Evolutionary conservation across 2,888 invertebrate genomes (phyloP).

Genomic region (Julus scandinavius): DNA sequence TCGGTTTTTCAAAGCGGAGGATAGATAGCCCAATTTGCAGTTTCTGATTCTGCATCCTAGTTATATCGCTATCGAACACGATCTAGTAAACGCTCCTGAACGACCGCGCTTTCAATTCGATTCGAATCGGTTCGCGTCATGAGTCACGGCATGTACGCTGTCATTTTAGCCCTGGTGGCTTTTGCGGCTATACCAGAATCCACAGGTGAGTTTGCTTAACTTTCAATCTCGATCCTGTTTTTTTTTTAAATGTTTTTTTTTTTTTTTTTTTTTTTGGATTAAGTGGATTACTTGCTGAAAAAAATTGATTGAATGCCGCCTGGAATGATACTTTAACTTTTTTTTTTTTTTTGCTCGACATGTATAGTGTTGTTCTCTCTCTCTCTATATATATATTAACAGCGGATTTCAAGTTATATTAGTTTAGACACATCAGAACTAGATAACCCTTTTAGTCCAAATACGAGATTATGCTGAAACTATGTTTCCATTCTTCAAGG

Average conservation of each 20-base stretch:
- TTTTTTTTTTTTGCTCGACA: background rate
- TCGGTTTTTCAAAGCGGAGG: background rate
- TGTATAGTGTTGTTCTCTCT: too few relatives aligned
- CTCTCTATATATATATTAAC: too few relatives aligned
- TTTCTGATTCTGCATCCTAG: background rate
- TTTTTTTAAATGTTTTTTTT: too few relatives aligned
- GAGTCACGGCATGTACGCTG: background rate
- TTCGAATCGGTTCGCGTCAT: constrained; percentile 16
- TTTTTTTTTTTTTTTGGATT: background rate
- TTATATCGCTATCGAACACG: background rate
- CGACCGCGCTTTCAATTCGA: background rate
- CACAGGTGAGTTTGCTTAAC: constrained; percentile 6
- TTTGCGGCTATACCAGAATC: constrained; percentile 2
- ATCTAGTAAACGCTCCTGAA: background rate
- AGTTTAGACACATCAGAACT: too few relatives aligned
- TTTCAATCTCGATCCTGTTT: background rate
- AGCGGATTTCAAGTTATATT: too few relatives aligned
- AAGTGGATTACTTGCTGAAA: background rate
- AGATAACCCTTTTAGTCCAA: too few relatives aligned
- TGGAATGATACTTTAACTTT: background rate
- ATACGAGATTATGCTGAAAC: too few relatives aligned
- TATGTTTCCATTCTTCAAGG: too few relatives aligned
- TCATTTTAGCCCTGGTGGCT: background rate
- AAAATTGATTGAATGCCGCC: background rate
- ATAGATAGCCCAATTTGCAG: background rate